Base-by-base conservation (phyloP, 2,113 vertebrate genomes). In the Willisornis vidua region DNA sequence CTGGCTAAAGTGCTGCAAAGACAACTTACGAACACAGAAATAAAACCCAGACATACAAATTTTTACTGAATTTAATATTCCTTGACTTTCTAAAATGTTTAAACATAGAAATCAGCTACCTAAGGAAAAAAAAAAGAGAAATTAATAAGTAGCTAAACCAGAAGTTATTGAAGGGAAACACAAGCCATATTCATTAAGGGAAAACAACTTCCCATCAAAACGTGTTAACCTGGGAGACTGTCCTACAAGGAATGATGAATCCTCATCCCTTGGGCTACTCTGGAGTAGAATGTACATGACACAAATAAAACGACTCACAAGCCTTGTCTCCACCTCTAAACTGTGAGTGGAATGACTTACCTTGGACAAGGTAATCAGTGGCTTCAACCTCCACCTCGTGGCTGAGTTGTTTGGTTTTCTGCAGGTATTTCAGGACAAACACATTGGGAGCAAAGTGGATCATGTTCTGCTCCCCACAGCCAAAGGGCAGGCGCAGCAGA, bases 391-490 rank as follows among this genome's bases (percentile, higher is more conserved):
- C 98, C 66, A 99, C 98, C 72, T 99, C 99, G 0, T 96, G 83
- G 72, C 98, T 98, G 63, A 99, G 98, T 84, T 99, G 99, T 26
- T 97, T 97, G 63, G 99, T 99, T 97, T 99, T 99, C 98, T 99
- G 99, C 77, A 99, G 98, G 62, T 99, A 99, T 89, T 99, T 99
- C 46, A 99, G 97, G 61, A 99, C 99, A 92, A 99, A 99, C 78
- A 99, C 98, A 6, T 99, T 99, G 31, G 99, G 99, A 8, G 99
- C 99, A 90, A 99, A 99, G 68, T 99, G 99, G 97, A 99, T 99
- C 99, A 99, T 99, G 97, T 99, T 99, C 97, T 99, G 99, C 96
- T 99, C 99, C 31, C 99, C 99, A 52, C 99, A 99, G 74, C 99
- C 99, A 72, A 99, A 99, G 1, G 99, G 99, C 26, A 99, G 95